These are phyloP conservation scores for Myotis vivesi DNA, from an alignment of 2,797 vertebrate genomes.

Conservation along the genomic window DNA sequence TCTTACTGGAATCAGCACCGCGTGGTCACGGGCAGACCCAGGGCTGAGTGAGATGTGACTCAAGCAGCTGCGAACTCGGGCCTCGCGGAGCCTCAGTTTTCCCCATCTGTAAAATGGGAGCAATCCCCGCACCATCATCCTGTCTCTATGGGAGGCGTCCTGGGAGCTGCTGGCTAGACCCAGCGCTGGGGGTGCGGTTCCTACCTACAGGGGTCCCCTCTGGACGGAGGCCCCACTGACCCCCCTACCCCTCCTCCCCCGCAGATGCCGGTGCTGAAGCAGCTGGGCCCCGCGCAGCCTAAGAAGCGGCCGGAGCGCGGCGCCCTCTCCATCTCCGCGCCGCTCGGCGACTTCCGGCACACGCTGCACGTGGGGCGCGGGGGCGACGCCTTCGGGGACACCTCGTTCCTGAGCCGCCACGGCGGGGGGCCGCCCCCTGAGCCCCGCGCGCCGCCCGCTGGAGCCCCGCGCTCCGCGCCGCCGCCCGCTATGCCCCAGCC, in stretches of 20 bases:
- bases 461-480: conserved; percentile 67
- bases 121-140: neutral
- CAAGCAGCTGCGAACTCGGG: neutral
- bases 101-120: neutral
- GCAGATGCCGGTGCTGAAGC: conserved; percentile 94
- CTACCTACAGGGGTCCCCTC: neutral
- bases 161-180: neutral
- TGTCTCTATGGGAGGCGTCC: neutral
- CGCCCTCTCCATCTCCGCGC: conserved; percentile 89
- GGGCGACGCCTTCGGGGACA: conserved; percentile 94
- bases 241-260: neutral
- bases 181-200: neutral
- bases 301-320: conserved; percentile 87
- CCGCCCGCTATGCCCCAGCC: conserved; percentile 52
- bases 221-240: neutral
- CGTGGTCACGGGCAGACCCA: neutral
- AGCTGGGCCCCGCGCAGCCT: conserved; percentile 81
- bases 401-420: conserved; percentile 92
- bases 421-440: conserved; percentile 79
- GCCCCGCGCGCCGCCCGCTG: neutral
- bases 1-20: neutral
- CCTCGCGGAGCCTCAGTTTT: neutral
- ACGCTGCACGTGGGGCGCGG: conserved; percentile 96
- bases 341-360: conserved; percentile 92
- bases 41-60: neutral